Conservation (phyloP, 1,140 invertebrate genomes). For the Drosophila lowei region DNA sequence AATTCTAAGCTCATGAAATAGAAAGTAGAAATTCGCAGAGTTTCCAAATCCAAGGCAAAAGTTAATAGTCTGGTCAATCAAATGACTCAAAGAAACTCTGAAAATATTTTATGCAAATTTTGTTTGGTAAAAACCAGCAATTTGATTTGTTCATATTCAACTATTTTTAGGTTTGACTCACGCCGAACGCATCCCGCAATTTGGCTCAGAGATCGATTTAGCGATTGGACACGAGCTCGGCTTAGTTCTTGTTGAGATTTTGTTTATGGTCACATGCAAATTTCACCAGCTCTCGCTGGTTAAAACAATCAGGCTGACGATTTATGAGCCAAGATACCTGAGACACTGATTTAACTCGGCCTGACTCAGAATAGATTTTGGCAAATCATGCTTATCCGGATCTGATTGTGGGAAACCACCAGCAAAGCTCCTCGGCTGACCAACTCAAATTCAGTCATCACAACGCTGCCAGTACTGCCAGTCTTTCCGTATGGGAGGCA, state of each 20-base stretch:
- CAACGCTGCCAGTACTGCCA: conserved; percentile 30
- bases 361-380: not conserved
- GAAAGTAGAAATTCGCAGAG: conserved; percentile 69
- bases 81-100: conserved; percentile 24
- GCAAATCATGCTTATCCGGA: conserved; percentile 22
- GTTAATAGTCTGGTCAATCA: conserved; percentile 37
- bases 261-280: conserved; percentile 56
- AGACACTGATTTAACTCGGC: conserved; percentile 17
- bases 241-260: conserved; percentile 16
- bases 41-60: conserved; percentile 34
- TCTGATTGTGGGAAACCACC: not conserved
- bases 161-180: conserved; percentile 77
- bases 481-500: conserved; percentile 43
- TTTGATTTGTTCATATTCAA: conserved; percentile 48
- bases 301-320: conserved; percentile 16
- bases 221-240: not conserved
- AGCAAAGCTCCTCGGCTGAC: not conserved
- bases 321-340: conserved; percentile 15
- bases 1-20: conserved; percentile 56
- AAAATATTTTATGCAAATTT: conserved; percentile 69
- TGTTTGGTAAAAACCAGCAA: conserved; percentile 60
- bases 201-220: conserved; percentile 22
- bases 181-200: conserved; percentile 41
- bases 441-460: conserved; percentile 8
- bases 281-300: conserved; percentile 21